A percentile compares a stretch with the other conserved stretches of the same genome.
phyloP scores from a whole-genome alignment of 2,797 vertebrate species.

The Gallinago solitaria region DNA sequence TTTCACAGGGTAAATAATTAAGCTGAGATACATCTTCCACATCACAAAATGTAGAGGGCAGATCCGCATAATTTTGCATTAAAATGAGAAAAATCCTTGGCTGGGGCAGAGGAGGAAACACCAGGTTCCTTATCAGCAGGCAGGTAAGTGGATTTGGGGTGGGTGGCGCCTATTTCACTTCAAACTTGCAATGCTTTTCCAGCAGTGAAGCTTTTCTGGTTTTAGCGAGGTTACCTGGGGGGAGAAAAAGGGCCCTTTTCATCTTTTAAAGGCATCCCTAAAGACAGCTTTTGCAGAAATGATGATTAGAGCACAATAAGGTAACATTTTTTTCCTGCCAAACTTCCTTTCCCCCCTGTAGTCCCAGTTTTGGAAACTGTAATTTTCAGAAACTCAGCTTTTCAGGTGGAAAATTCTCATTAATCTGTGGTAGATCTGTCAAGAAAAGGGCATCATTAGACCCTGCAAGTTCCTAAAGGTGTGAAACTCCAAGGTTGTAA shows the following conservation, averaged over 20 bases:
- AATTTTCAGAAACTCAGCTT: not conserved
- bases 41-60: not conserved
- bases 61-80: not conserved
- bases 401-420: not conserved
- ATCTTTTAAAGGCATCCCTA: not conserved
- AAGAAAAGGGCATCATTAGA: not conserved
- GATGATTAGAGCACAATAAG: not conserved
- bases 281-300: not conserved
- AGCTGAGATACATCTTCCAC: not conserved
- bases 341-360: not conserved
- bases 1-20: not conserved
- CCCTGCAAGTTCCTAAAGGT: not conserved
- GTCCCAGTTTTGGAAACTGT: not conserved
- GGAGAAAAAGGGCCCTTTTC: not conserved
- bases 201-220: not conserved
- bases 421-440: not conserved
- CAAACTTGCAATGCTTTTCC: not conserved
- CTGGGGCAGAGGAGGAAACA: not conserved
- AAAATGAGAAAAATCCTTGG: not conserved
- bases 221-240: not conserved
- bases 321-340: not conserved
- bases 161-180: not conserved
- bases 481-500: not conserved
- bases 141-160: not conserved
- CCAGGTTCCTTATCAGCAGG: not conserved